A percentile compares a stretch with the other conserved stretches of the same genome.
Evolutionary conservation across 2,113 vertebrate species (phyloP).

Genomic region (Aspiorhynchus laticeps): DNA sequence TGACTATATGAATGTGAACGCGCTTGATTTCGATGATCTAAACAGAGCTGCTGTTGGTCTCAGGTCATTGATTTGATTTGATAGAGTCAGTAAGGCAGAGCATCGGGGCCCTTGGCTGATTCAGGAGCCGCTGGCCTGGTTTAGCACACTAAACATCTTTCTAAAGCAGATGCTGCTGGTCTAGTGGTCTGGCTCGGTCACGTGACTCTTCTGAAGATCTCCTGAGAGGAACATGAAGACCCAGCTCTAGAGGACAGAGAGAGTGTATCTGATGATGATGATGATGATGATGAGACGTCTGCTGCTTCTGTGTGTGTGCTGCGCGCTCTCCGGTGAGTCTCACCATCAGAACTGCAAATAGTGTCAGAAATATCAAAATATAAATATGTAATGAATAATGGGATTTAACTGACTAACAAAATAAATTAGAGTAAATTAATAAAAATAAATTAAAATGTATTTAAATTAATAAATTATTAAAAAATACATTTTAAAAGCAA

Average conservation of each 20-base stretch:
- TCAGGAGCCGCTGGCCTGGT: background rate
- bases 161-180: background rate
- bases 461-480: no score
- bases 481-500: no score
- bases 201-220: background rate
- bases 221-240: background rate
- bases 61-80: background rate
- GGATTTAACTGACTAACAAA: no score
- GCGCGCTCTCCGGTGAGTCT: slow-evolving; percentile 71
- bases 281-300: slow-evolving; percentile 36
- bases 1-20: background rate
- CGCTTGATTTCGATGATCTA: background rate
- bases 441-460: no score
- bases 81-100: background rate
- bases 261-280: background rate
- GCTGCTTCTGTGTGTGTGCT: slow-evolving; percentile 64
- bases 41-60: background rate
- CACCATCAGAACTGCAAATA: no score
- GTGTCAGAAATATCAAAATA: no score
- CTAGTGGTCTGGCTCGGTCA: background rate
- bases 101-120: no score
- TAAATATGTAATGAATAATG: no score
- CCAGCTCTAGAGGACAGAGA: background rate
- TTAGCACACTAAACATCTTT: slow-evolving; percentile 25
- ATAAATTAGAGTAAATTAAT: no score